Base-by-base conservation (phyloP, 1,140 invertebrate genomes). In the Nephila pilipes region DNA sequence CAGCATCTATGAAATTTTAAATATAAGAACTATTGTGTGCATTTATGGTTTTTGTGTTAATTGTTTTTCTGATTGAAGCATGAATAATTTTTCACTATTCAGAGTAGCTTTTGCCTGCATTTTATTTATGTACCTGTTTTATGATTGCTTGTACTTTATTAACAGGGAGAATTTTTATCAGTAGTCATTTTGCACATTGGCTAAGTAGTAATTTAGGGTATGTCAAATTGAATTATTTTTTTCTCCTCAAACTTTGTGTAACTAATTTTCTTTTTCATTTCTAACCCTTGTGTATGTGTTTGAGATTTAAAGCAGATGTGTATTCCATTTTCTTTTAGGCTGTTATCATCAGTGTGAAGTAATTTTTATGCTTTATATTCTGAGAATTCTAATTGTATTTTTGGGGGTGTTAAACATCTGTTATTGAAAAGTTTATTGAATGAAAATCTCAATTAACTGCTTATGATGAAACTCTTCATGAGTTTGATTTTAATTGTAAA, bases 151-250 rank as follows among this genome's bases (percentile, higher is more conserved):
- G 91, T 93, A 93, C 91, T 93, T 65, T 93, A 83, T 93, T 93
- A 85, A 93, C 91, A 93, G 91, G 91, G 81, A 93, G 91, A 93
- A 93, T 87, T 93, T 83, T 87, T 79, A 93, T 79, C 83, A 54
- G 91, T 93, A 93, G 90, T 92, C 91, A 93, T 93, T 65, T 93
- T 87, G 91, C 91, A 93, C 91, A 87, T 93, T 93, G 91, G 81
- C 91, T 93, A 87, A 93, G 91, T 93, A 93, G 85, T 93, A 85
- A 58, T 91, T 58, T 92, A 92, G 90, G 91, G 91, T 93, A 93
- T 93, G 91, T 93, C 80, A 60, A 93, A 93, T 93, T 93, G 63
- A 93, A 79, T 93, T 92, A 32, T 85, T 36, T 80, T 83, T 38
- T 80, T 83, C 46, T 79, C 57, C 55, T 83, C 12, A 80, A 55